Conservation (phyloP, 92 coral and sea anemone species). For the Porites cylindrica region DNA sequence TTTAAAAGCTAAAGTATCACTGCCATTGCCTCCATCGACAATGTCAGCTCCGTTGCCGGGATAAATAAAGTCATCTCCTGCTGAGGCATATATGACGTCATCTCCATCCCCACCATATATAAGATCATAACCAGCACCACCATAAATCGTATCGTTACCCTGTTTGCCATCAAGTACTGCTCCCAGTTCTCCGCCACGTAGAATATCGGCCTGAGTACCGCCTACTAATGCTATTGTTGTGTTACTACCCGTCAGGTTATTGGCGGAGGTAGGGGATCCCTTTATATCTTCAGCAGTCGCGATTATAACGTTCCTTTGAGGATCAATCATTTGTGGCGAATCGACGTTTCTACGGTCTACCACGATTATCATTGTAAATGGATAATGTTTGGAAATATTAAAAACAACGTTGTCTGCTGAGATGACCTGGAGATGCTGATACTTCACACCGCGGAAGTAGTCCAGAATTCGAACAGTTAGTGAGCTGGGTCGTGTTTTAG, state of each 20-base stretch:
- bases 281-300: conserved; percentile 39
- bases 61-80: conserved; percentile 62
- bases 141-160: no score
- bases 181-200: conserved; percentile 43
- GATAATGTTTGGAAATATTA: conserved; percentile 30
- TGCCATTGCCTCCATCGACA: conserved; percentile 61
- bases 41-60: conserved; percentile 57
- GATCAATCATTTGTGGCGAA: background rate
- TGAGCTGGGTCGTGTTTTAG: conserved; percentile 50
- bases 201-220: conserved; percentile 31
- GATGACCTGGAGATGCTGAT: conserved; percentile 58
- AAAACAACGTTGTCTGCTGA: conserved; percentile 47
- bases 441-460: conserved; percentile 22
- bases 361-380: conserved; percentile 33
- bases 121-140: no score
- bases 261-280: conserved; percentile 36
- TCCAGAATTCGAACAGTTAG: conserved; percentile 31
- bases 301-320: background rate
- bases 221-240: conserved; percentile 37
- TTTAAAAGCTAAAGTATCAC: conserved; percentile 58
- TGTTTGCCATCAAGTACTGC: conserved; percentile 5
- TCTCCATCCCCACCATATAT: background rate
- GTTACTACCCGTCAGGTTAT: conserved; percentile 32
- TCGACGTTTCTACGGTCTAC: conserved; percentile 23
- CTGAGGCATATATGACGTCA: conserved; percentile 33